Conservation (phyloP, 2,888 invertebrate genomes). For the Cephus nigrinus region DNA sequence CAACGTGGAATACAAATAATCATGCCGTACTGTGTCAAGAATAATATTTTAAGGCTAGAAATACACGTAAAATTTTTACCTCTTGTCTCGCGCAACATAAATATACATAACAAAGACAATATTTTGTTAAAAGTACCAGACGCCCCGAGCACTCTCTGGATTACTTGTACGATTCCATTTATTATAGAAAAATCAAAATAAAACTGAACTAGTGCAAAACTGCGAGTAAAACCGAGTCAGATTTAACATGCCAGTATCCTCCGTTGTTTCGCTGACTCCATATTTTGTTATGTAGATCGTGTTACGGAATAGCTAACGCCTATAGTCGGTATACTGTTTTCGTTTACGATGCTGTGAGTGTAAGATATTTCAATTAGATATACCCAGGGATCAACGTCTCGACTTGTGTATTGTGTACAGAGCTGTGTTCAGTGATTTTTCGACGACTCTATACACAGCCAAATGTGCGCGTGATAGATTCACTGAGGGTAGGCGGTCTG, state of each 20-base stretch:
- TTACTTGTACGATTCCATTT: background rate
- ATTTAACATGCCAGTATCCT: background rate
- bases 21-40: background rate
- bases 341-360: background rate
- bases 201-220: background rate
- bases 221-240: background rate
- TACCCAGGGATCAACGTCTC: background rate
- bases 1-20: background rate
- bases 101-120: background rate
- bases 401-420: background rate
- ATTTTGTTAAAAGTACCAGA: background rate
- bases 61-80: background rate
- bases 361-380: background rate
- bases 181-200: background rate
- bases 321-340: background rate
- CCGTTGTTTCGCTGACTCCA: background rate
- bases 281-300: background rate
- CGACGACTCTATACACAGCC: background rate
- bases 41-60: background rate
- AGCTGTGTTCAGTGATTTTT: background rate
- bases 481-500: conserved; percentile 7
- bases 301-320: background rate
- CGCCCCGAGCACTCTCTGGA: background rate
- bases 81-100: background rate
- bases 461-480: background rate